Percentiles rank a stretch among this genome's conserved stretches.
These are phyloP conservation scores for Agonum fuliginosum DNA, from an alignment of 2,888 invertebrate species.

Conservation along the genomic window DNA sequence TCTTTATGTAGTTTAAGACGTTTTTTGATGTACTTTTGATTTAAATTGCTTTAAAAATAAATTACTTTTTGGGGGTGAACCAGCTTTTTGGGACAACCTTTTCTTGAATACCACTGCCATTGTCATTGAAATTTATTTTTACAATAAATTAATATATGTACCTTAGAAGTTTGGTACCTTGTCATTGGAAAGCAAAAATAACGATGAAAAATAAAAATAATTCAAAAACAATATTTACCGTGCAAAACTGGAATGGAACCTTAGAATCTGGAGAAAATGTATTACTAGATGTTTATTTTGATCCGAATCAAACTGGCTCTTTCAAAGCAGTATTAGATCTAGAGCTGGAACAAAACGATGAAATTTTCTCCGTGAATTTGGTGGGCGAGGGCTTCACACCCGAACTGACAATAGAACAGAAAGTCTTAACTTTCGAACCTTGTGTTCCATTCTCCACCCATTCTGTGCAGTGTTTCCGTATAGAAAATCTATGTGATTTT, in stretches of 20 bases:
- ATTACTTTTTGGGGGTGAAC: too few species aligned
- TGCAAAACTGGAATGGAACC: conserved; percentile 72
- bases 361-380: conserved; percentile 73
- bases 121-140: too few species aligned
- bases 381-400: conserved; percentile 76
- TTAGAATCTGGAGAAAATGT: conserved; percentile 74
- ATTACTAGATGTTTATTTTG: conserved; percentile 76
- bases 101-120: too few species aligned
- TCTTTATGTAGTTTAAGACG: too few species aligned
- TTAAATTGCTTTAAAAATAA: too few species aligned
- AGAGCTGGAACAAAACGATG: conserved; percentile 75
- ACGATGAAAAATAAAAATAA: conserved; percentile 61
- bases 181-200: conserved; percentile 74
- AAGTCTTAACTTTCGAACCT: conserved; percentile 70
- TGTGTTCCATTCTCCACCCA: conserved; percentile 78
- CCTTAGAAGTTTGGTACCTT: conserved; percentile 76
- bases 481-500: conserved; percentile 79
- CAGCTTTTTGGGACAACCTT: too few species aligned
- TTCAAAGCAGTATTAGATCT: conserved; percentile 68
- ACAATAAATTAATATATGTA: too few species aligned
- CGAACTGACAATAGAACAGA: conserved; percentile 74
- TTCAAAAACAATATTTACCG: conserved; percentile 65
- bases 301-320: conserved; percentile 74
- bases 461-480: conserved; percentile 76
- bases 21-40: too few species aligned